phyloP scores from a whole-genome alignment of 2,113 vertebrate species.

The Cettia cetti region DNA sequence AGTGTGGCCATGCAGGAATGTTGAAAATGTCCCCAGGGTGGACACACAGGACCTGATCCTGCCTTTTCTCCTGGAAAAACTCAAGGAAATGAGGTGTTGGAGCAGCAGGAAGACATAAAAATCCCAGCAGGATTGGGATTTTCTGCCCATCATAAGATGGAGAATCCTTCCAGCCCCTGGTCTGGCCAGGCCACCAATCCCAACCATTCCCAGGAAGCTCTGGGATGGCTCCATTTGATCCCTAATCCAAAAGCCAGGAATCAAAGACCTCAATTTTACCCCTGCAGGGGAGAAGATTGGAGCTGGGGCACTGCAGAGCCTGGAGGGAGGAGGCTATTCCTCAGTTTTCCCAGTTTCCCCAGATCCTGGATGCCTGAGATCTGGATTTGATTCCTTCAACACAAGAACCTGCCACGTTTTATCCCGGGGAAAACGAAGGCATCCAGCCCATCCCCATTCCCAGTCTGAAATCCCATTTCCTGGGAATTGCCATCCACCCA shows the following conservation, averaged over 20 bases:
- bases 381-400: constrained; percentile 7
- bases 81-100: accelerated
- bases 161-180: neutral
- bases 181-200: neutral
- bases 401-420: neutral
- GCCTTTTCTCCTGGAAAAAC: neutral
- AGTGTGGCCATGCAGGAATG: neutral
- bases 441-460: neutral
- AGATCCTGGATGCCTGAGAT: neutral
- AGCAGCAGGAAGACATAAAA: neutral
- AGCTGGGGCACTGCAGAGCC: neutral
- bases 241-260: neutral
- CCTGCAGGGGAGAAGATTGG: neutral
- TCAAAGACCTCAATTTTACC: neutral
- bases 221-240: neutral
- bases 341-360: neutral
- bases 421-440: neutral
- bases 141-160: neutral
- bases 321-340: neutral
- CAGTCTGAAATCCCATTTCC: neutral
- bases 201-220: neutral
- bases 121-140: neutral
- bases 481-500: neutral
- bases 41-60: accelerated
- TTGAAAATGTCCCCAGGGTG: neutral